Base-by-base conservation (phyloP, 2,113 vertebrate genomes). In the Phalacrocorax brasilianus region DNA sequence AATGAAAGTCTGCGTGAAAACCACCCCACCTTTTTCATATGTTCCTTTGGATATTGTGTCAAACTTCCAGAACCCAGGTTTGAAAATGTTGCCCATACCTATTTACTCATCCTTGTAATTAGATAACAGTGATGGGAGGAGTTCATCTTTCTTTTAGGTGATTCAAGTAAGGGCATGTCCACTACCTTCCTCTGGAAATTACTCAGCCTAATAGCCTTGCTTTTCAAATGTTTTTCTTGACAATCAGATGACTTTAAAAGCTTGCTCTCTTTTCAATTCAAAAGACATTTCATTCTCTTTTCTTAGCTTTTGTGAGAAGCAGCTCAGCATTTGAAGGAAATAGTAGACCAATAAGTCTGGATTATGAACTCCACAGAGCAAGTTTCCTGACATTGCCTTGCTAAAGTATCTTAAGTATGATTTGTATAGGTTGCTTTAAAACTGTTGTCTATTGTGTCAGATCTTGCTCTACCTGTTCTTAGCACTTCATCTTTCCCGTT, bases 61-160 rank as follows among this genome's bases (percentile, higher is more conserved):
- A 97, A 92, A 87, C 32, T 82, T 96, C 93, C 84, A 88, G 92
- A 84, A 84, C 44, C 66, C 44, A 52, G 35, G 55, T 84, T 92
- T 94, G 91, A 96, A 95, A 97, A 92, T 85, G 84, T 96, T 95
- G 86, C 92, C 90, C 61, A 93, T 96, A 91, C 88, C 86, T 95
- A 97, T 97, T 93, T 95, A 96, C 77, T 97, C 94, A 97, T 92
- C 95, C 95, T 95, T 96, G 84, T 97, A 97, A 97, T 97, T 96
- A 97, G 97, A 96, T 96, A 97, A 96, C 95, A 97, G 96, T 62
- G 32, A 96, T 92, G 94, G 96, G 97, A 95, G 94, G 91, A 94
- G 92, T 91, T 92, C 65, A 66, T 95, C 91, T 91, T 88, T 92
- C 80, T 93, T 94, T 79, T 70, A 82, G 74, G 68, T 19, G 35